Conservation (phyloP, 1,140 invertebrate genomes). For the Penaeus chinensis region DNA sequence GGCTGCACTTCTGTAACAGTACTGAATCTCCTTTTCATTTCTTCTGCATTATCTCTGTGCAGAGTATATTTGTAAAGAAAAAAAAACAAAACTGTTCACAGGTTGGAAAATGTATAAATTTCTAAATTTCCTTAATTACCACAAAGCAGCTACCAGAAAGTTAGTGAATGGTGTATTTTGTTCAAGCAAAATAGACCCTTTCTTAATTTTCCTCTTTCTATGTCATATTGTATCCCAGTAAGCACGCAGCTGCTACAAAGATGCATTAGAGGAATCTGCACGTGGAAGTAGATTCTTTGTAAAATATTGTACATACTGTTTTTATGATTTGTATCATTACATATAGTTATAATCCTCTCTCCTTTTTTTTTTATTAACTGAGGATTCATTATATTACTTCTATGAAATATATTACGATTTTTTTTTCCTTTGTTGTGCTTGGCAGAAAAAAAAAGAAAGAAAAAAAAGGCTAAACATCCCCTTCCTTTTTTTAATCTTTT, state of each 20-base stretch:
- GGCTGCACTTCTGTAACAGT: too few relatives aligned
- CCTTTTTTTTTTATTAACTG: background rate
- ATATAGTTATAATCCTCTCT: background rate
- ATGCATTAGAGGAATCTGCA: slow-evolving; percentile 23
- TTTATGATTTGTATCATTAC: slow-evolving; percentile 36
- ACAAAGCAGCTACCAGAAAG: background rate
- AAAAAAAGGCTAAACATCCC: slow-evolving; percentile 1
- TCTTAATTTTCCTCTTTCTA: background rate
- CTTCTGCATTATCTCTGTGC: too few relatives aligned
- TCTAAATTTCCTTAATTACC: background rate
- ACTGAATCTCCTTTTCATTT: too few relatives aligned
- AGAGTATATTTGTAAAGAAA: too few relatives aligned
- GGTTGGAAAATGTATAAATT: slow-evolving; percentile 1
- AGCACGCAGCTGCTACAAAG: slow-evolving; percentile 24
- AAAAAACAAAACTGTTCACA: background rate
- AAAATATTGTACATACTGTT: slow-evolving; percentile 57
- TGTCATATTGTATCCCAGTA: slow-evolving; percentile 20
- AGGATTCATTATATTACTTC: slow-evolving; percentile 1
- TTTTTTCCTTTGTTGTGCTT: slow-evolving; percentile 6
- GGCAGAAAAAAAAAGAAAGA: background rate
- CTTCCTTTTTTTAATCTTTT: background rate
- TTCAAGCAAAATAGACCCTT: slow-evolving; percentile 8
- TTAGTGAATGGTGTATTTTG: slow-evolving; percentile 16
- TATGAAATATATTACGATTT: background rate
- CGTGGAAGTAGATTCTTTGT: slow-evolving; percentile 35